Evolutionary conservation across 2,888 invertebrate species (phyloP).

Genomic region (Drosophila monieri): DNA sequence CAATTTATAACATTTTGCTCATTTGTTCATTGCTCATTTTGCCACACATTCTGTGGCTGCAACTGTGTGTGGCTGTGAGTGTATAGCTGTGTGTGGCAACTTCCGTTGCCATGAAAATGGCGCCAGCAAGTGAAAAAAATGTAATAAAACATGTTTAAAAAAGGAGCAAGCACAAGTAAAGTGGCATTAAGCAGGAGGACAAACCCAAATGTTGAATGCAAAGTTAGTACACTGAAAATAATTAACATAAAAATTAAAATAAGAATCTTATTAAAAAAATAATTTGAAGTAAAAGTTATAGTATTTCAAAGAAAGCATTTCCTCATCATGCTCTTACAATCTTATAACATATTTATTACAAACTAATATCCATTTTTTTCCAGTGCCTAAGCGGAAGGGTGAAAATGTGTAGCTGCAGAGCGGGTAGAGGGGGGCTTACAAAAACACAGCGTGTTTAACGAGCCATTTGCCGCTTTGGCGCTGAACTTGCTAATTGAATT

Average conservation of each 20-base stretch:
- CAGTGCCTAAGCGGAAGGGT: slow-evolving; percentile 7
- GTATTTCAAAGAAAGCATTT: background rate
- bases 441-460: slow-evolving; percentile 75
- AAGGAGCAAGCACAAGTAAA: slow-evolving; percentile 56
- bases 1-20: slow-evolving; percentile 76
- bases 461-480: slow-evolving; percentile 79
- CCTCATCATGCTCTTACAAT: too few species aligned
- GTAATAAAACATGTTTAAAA: slow-evolving; percentile 76
- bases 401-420: background rate
- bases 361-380: slow-evolving; percentile 80
- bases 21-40: slow-evolving; percentile 55
- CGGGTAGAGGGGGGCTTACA: slow-evolving; percentile 6
- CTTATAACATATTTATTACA: too few species aligned
- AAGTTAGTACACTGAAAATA: slow-evolving; percentile 80
- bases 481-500: slow-evolving; percentile 80
- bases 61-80: background rate
- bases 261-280: background rate
- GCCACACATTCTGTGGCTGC: slow-evolving; percentile 38
- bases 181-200: slow-evolving; percentile 55
- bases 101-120: slow-evolving; percentile 72
- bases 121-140: slow-evolving; percentile 60
- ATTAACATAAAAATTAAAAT: background rate
- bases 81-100: slow-evolving; percentile 33
- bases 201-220: slow-evolving; percentile 33
- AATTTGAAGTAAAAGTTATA: background rate